Evolutionary conservation across 2,113 vertebrate species (phyloP).

Genomic region (Condylura cristata): DNA sequence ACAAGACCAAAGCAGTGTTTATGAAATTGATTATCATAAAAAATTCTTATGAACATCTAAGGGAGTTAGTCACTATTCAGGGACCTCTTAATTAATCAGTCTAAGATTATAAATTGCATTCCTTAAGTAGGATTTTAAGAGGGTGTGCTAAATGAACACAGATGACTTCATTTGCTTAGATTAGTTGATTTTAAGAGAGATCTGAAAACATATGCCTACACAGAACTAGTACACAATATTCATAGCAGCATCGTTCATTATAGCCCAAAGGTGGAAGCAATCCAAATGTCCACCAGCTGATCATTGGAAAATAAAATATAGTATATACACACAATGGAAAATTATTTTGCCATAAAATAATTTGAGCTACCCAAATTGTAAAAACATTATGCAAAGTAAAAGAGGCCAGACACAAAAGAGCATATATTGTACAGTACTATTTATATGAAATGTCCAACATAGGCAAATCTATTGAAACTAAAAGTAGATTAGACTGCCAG

Average conservation of each 20-base stretch:
- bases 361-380: conserved; percentile 2
- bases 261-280: conserved; percentile 23
- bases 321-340: neutral
- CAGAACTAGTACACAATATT: neutral
- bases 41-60: conserved; percentile 1
- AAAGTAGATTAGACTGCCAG: conserved; percentile 14
- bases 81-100: conserved; percentile 12
- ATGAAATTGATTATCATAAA: conserved; percentile 41
- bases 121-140: conserved; percentile 50
- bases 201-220: neutral
- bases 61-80: conserved; percentile 18
- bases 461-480: neutral
- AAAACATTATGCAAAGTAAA: conserved; percentile 48
- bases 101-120: conserved; percentile 41
- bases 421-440: conserved; percentile 18
- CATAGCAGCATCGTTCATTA: conserved; percentile 64
- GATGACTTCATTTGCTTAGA: conserved; percentile 40
- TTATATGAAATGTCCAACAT: conserved; percentile 14
- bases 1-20: conserved; percentile 40
- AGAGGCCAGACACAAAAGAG: conserved; percentile 45
- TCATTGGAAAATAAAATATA: conserved; percentile 39
- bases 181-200: conserved; percentile 41
- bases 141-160: conserved; percentile 50
- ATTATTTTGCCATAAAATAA: conserved; percentile 49
- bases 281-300: conserved; percentile 14